Evolutionary conservation across 1,140 invertebrate species (phyloP).

Genomic region (Pemphigus obesinymphae): DNA sequence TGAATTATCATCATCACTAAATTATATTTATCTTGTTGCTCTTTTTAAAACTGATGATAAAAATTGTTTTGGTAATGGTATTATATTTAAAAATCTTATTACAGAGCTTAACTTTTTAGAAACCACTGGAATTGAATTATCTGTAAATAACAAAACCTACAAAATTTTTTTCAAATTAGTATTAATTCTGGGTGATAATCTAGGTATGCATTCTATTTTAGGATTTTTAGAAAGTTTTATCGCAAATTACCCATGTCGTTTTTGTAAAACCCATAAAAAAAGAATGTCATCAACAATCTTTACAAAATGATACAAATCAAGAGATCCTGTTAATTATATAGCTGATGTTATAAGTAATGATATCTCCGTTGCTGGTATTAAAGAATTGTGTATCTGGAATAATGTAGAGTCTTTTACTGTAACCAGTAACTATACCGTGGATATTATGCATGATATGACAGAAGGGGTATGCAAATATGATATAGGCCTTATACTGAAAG

Average conservation of each 20-base stretch:
- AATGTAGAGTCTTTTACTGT: background rate
- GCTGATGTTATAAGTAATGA: too few relatives aligned
- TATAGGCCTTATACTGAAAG: background rate
- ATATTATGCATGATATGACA: conserved; percentile 19
- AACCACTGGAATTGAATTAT: conserved; percentile 46
- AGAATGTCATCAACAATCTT: too few relatives aligned
- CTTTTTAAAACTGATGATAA: conserved; percentile 48
- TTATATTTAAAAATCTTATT: conserved; percentile 46
- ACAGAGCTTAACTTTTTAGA: conserved; percentile 47
- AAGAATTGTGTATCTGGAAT: too few relatives aligned
- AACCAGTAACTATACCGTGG: background rate
- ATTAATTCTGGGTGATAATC: conserved; percentile 49
- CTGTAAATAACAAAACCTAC: conserved; percentile 23
- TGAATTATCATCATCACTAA: conserved; percentile 45
- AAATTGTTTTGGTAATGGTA: conserved; percentile 45
- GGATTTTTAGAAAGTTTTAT: conserved; percentile 48
- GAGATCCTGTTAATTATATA: too few relatives aligned
- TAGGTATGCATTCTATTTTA: conserved; percentile 48
- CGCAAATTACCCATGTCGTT: too few relatives aligned
- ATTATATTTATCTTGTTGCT: conserved; percentile 48
- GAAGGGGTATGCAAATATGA: conserved; percentile 6
- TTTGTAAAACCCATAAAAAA: too few relatives aligned
- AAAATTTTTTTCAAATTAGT: conserved; percentile 47
- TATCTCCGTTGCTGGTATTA: too few relatives aligned
- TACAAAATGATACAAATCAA: too few relatives aligned